These are phyloP conservation scores for Sebastes ruberrimus DNA, from an alignment of 2,797 vertebrate genomes.

Conservation along the genomic window DNA sequence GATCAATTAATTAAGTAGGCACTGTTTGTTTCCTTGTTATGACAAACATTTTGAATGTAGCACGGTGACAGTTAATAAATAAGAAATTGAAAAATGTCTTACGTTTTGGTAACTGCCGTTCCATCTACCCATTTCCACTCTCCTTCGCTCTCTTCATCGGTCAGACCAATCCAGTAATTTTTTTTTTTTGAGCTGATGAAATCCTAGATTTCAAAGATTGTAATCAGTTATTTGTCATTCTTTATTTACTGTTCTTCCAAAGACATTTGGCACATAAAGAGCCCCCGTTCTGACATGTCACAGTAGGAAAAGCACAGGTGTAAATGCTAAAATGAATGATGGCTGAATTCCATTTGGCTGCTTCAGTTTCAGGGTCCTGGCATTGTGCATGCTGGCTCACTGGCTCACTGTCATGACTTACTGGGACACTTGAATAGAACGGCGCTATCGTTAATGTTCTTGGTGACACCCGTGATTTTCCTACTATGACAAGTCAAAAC, in stretches of 20 bases:
- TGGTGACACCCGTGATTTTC: not conserved
- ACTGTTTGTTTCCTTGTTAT: not conserved
- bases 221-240: not conserved
- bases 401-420: no score
- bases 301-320: not conserved
- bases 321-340: not conserved
- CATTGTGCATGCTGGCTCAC: not conserved
- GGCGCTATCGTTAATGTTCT: no score
- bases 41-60: not conserved
- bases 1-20: not conserved
- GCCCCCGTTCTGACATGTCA: not conserved
- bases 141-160: rapidly evolving
- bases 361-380: not conserved
- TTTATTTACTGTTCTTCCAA: not conserved
- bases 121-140: conserved; percentile 4
- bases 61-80: no score
- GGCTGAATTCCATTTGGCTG: not conserved
- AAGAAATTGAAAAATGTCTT: not conserved
- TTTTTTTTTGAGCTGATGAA: rapidly evolving
- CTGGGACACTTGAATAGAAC: no score
- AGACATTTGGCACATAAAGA: not conserved
- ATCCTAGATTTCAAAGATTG: not conserved
- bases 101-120: rapidly evolving
- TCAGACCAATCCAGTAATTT: not conserved
- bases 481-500: no score